Base-by-base conservation (phyloP, 1,140 invertebrate genomes). In the Bombus confusus region DNA sequence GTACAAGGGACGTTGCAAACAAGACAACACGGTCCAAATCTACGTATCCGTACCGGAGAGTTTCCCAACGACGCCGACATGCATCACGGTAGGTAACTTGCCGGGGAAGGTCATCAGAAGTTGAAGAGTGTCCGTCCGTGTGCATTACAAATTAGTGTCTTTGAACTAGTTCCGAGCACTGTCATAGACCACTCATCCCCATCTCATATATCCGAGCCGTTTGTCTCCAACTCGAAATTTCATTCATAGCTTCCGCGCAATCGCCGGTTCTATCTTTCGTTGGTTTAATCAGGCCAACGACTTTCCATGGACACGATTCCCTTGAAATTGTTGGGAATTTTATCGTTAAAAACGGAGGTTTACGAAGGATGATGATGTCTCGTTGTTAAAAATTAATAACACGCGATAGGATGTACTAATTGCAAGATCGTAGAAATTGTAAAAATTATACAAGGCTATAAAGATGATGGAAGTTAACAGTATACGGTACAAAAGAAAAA, bases 101-200 rank as follows among this genome's bases (percentile, higher is more conserved):
- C 37, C n/a, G 9, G 25, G n/a, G 15, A 39, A 57, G 75, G 37
- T 78, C 37, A 47, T 84, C 66, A 66, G n/a, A 79, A 68, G 62
- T 83, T 41, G 74, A 83, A 68, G 59, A 83, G 64, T 64, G 74
- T 57, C 13, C 78, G 18, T 3, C 10, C 28, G n/a, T 34, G 57
- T 69, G 31, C 34, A 31, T 83, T 41, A 78, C 74, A 34, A 83
- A 77, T 83, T 78, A 82, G 57, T 43, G 37, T 75, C 80, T 82
- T 75, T 75, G 80, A 47, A 75, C 71, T 47, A 75, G 31, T 47
- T 9, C 57, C 10, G 1, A 12, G 41, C 13, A 43, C 12, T n/a
- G n/a, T 47, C 39, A 31, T n/a, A n/a, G 39, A 25, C 41, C 68
- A 12, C 34, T 10, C n/a, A 52, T 52, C 2, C 43, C 25, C 13